These are phyloP conservation scores for Cyanocitta stelleri DNA, from an alignment of 2,113 vertebrate genomes.

Conservation along the genomic window DNA sequence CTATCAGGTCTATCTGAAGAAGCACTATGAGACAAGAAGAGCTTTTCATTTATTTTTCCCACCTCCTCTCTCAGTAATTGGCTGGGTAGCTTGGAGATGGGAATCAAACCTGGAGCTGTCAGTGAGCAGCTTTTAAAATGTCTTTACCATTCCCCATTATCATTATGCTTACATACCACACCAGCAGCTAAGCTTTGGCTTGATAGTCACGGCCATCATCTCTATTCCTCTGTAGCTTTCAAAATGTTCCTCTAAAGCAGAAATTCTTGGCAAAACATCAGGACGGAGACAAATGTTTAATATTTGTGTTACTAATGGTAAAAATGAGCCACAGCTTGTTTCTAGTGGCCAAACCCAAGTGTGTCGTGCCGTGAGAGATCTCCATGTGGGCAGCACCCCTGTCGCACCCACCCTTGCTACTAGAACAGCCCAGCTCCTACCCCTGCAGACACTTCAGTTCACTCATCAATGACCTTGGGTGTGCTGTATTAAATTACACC, in stretches of 20 bases:
- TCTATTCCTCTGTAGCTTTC: background rate
- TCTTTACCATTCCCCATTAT: slow-evolving; percentile 26
- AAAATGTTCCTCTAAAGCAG: background rate
- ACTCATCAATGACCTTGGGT: background rate
- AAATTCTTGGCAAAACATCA: background rate
- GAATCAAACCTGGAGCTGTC: slow-evolving; percentile 42
- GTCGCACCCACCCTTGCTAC: rapidly evolving
- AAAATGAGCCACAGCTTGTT: background rate
- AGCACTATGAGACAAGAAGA: background rate
- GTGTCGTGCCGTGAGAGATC: background rate
- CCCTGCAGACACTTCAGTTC: background rate
- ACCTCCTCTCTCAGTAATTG: background rate
- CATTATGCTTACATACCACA: background rate
- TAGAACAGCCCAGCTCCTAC: rapidly evolving
- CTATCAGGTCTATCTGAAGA: background rate
- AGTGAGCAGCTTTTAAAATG: slow-evolving; percentile 58
- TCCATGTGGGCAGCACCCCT: rapidly evolving
- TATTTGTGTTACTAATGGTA: background rate
- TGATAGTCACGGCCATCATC: background rate
- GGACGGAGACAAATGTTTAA: background rate
- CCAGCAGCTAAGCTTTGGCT: background rate
- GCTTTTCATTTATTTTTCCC: background rate
- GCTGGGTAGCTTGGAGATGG: background rate
- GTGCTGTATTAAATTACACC: background rate
- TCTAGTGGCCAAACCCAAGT: background rate